Evolutionary conservation across 2,797 vertebrate genomes (phyloP).

Genomic region (Diglossa cyanea): DNA sequence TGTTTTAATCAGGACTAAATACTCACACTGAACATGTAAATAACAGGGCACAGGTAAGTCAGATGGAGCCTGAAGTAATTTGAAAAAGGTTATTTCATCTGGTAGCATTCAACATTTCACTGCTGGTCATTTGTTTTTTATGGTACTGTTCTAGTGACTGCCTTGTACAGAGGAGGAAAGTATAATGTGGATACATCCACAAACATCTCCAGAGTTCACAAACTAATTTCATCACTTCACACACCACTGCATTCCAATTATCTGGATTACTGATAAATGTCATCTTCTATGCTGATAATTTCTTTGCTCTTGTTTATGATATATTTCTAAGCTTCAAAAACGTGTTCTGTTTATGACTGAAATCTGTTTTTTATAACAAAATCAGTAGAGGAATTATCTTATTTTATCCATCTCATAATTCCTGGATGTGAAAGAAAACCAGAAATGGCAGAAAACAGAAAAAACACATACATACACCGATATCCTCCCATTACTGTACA

Average conservation of each 20-base stretch:
- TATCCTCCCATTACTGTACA: neutral
- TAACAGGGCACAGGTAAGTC: neutral
- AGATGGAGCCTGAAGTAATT: neutral
- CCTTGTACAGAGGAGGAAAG: neutral
- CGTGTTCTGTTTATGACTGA: neutral
- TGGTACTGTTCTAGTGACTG: neutral
- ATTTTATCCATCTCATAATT: neutral
- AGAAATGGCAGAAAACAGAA: neutral
- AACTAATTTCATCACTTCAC: neutral
- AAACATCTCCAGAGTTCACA: neutral
- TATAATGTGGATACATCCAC: neutral
- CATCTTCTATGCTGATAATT: neutral
- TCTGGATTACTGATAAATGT: neutral
- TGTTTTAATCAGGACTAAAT: neutral
- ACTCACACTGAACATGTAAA: neutral
- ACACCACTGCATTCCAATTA: neutral
- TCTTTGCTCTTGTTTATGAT: neutral
- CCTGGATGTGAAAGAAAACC: neutral
- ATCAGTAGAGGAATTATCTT: neutral
- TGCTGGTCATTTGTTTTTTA: neutral
- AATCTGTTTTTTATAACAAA: neutral
- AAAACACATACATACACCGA: neutral
- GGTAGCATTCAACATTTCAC: neutral
- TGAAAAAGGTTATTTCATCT: neutral
- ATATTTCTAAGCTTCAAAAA: neutral